Evolutionary conservation across 2,113 vertebrate genomes (phyloP).

Genomic region (Gila orcuttii): DNA sequence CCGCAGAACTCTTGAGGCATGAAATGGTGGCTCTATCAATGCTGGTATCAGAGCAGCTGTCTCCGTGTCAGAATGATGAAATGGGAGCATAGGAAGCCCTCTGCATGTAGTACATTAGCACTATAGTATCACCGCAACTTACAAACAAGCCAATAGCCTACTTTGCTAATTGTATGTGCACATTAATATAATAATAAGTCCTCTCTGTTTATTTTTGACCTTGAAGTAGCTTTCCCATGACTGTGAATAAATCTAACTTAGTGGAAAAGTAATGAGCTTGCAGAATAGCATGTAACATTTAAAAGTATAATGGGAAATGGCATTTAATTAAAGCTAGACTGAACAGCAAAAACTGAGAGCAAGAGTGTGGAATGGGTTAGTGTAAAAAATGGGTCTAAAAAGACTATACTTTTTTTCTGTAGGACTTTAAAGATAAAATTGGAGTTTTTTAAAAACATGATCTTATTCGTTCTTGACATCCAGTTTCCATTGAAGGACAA

Average conservation of each 20-base stretch:
- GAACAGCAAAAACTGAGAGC: neutral
- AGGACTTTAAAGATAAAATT: neutral
- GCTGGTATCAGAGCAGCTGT: constrained; percentile 27
- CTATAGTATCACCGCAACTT: neutral
- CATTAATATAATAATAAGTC: neutral
- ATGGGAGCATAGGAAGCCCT: constrained; percentile 25
- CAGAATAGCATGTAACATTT: constrained; percentile 2
- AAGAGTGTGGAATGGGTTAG: neutral
- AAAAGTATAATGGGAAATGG: constrained; percentile 21
- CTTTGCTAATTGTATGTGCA: neutral
- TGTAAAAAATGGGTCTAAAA: neutral
- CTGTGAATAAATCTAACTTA: constrained; percentile 26
- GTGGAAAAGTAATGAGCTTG: constrained; percentile 29
- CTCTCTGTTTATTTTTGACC: constrained; percentile 1
- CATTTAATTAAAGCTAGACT: constrained; percentile 28
- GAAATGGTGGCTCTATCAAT: constrained; percentile 15
- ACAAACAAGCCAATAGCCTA: constrained; percentile 22
- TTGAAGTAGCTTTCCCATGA: constrained; percentile 28
- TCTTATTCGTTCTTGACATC: constrained; percentile 8
- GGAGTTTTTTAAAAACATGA: neutral
- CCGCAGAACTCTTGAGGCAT: constrained; percentile 48
- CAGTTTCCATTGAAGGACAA: constrained; percentile 37
- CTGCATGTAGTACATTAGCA: constrained; percentile 22
- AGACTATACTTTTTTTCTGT: neutral
- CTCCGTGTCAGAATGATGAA: constrained; percentile 23